These are phyloP conservation scores for Pocillopora damicornis DNA, from an alignment of 64 coral and sea anemone genomes.

Conservation along the genomic window DNA sequence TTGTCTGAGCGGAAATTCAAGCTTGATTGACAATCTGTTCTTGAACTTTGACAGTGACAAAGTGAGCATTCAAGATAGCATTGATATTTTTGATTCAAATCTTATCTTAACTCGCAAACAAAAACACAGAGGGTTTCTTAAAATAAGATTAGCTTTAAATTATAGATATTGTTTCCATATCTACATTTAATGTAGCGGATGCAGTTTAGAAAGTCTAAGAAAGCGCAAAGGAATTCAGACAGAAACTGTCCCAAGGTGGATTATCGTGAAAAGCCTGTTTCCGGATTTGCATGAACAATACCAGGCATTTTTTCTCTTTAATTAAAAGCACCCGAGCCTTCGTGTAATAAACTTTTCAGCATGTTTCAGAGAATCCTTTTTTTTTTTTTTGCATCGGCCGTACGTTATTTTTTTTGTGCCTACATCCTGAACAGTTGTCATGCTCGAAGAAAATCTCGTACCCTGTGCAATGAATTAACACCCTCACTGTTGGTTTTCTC, in stretches of 20 bases:
- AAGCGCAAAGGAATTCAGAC: slow-evolving; percentile 11
- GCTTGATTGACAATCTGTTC: background rate
- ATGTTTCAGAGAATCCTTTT: background rate
- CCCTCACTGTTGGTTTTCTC: background rate
- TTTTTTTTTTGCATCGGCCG: background rate
- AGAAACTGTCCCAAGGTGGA: background rate
- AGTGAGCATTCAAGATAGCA: background rate
- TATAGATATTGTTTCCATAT: background rate
- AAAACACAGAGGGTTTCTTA: background rate
- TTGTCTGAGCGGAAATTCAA: background rate
- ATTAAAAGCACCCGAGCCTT: background rate
- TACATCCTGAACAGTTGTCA: background rate
- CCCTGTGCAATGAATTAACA: background rate
- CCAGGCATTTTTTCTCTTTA: background rate
- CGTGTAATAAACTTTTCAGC: background rate
- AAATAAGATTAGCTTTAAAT: background rate
- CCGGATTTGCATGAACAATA: slow-evolving; percentile 1
- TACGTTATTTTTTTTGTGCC: background rate
- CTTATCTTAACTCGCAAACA: background rate
- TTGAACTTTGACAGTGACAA: background rate
- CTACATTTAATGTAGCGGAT: background rate
- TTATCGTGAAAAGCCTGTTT: background rate
- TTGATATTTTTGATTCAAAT: background rate
- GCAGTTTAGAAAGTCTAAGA: background rate
- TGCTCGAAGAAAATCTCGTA: background rate